Conservation (phyloP, 2,797 vertebrate species). For the Synaphobranchus kaupii region DNA sequence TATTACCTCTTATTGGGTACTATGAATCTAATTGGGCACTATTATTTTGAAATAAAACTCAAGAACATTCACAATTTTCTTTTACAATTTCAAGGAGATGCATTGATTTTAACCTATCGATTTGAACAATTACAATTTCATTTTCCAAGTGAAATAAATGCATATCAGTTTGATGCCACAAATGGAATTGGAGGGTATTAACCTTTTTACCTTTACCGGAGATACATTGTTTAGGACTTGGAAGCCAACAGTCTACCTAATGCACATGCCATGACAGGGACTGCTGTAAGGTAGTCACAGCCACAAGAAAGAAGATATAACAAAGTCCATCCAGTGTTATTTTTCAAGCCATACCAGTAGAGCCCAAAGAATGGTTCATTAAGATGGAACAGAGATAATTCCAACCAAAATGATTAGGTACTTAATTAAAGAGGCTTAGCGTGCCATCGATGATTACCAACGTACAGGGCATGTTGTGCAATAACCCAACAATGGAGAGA, state of each 20-base stretch:
- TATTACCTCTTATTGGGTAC: neutral
- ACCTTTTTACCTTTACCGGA: neutral
- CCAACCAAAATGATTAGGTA: constrained; percentile 4
- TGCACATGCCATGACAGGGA: neutral
- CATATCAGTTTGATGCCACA: neutral
- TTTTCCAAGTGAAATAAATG: neutral
- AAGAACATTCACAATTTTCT: neutral
- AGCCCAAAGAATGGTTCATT: neutral
- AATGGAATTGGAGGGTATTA: neutral
- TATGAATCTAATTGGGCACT: neutral
- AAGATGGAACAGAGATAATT: neutral
- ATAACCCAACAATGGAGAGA: neutral
- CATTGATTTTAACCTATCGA: neutral
- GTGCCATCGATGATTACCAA: constrained; percentile 1
- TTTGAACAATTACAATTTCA: neutral
- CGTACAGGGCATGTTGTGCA: neutral
- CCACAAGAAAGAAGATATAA: neutral
- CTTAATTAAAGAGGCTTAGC: constrained; percentile 2
- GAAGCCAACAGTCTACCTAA: neutral
- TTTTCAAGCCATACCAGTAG: neutral
- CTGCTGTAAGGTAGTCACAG: neutral
- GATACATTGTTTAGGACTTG: neutral
- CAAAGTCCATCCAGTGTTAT: neutral
- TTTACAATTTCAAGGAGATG: neutral
- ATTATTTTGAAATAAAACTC: neutral